Evolutionary conservation across 53 echinoderm and acorn worm species (phyloP), one percentile per base, ranked within the genome.

Genomic region (Temnopleurus reevesii): DNA sequence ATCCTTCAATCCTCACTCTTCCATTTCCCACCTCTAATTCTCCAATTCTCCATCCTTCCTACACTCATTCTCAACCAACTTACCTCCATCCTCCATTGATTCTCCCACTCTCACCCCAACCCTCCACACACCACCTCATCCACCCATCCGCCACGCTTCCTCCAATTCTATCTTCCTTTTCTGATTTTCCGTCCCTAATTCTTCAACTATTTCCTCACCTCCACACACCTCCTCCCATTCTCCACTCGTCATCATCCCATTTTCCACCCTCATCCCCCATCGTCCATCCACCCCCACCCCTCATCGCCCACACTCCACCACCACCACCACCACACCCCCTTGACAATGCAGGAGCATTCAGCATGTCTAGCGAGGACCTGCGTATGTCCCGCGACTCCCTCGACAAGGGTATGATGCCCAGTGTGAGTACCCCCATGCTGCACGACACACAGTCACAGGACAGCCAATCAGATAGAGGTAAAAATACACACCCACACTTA

Each of bases 281-380:
- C 56, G n/a, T 34, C 55, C 82, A 77, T 59, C 86, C 41, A 43
- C 77, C 77, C 49, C 46, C 59, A 77, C 46, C 19, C 77, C 89
- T 31, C 55, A 46, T 51, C 45, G n/a, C 44, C 79, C 77, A 59
- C 76, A 60, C 77, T 77, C 41, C 55, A 58, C 47, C 90, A 59
- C 30, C 65, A 55, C 38, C 53, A 8, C 18, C 27, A 4, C 81
- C 12, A 13, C 43, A 77, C 34, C 18, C 81, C 44, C 12, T 59
- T 26, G 59, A 41, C 44, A 43, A 21, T 85, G 6, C 91, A 93
- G 93, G 91, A 89, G 82, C 89, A 38, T 93, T 89, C 79, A 94
- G 94, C 85, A 90, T 94, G 86, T 94, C 94, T 12, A 92, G 89
- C 35, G 94, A 92, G 77, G 94, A 94, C 59, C 84, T 94, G 24